Base-by-base conservation (phyloP, 2,888 invertebrate species). In the Ischnura elegans region DNA sequence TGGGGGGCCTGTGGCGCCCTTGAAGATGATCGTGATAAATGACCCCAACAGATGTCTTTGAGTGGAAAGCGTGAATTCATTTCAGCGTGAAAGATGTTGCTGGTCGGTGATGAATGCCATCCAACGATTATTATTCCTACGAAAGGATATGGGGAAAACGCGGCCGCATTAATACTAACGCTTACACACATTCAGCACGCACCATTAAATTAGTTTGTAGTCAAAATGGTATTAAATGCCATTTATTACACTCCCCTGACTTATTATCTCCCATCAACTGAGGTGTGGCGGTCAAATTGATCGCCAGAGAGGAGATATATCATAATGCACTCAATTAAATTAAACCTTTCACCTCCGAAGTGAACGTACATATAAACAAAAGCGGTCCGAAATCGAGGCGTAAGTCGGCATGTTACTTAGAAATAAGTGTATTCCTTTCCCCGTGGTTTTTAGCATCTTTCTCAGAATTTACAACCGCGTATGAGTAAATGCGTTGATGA, bases 121-220 rank as follows among this genome's bases (percentile, higher is more conserved):
- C n/a, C 45, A 13, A 29, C 42, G 90, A 90, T 90, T 90, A 55
- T 61, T 90, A 61, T 55, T 61, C 43, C 61, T 90, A 45, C 43
- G 90, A 90, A 90, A 90, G 90, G 90, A 61, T 61, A 90, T 45
- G 61, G 66, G 61, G 61, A 66, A 55, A 90, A 90, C 90, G 61
- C 55, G 90, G 55, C 25, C 61, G 61, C 76, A 36, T 76, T 76
- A 76, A 61, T 61, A 61, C 43, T 66, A 90, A 90, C 61, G 55
- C 55, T 90, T n/a, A 42, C 43, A 61, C 36, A 90, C 45, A 90
- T 55, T 66, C 61, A 55, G 61, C 43, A n/a, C 61, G 90, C 66
- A 43, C 61, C 61, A 90, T 90, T 61, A 90, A 90, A 90, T 90
- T 90, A 61, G 90, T 61, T 90, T 90, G 90, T n/a, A 43, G 90